A percentile compares a stretch with the other conserved stretches of the same genome.
Conservation (phyloP, 2,888 invertebrate species). For the Drosophila subquinaria region DNA sequence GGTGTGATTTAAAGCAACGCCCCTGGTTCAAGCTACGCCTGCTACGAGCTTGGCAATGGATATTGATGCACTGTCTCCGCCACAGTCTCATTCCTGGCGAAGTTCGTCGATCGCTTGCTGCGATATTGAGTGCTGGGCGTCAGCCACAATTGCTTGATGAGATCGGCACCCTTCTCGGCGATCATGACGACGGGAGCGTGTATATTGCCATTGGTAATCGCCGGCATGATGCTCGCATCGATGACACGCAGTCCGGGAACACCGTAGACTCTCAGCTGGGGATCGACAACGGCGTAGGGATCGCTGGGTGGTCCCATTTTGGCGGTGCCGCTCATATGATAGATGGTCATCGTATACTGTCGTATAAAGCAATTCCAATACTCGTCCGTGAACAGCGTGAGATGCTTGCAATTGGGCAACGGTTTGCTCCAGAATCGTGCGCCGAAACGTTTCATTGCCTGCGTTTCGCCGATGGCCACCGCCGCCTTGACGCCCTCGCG, state of each 20-base stretch:
- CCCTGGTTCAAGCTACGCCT: neutral
- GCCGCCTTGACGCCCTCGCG: slow-evolving; percentile 95
- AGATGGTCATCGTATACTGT: slow-evolving; percentile 95
- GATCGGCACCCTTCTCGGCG: slow-evolving; percentile 93
- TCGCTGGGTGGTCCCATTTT: slow-evolving; percentile 94
- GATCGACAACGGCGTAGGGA: slow-evolving; percentile 93
- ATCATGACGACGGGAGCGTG: slow-evolving; percentile 96
- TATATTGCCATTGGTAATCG: slow-evolving; percentile 94
- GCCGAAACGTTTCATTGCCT: slow-evolving; percentile 92
- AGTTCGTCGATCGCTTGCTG: slow-evolving; percentile 38
- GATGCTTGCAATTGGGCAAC: slow-evolving; percentile 93
- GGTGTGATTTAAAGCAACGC: slow-evolving; percentile 1
- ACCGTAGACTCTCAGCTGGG: slow-evolving; percentile 91
- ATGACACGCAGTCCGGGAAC: slow-evolving; percentile 92
- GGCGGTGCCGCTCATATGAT: slow-evolving; percentile 93
- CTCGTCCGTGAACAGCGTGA: slow-evolving; percentile 92
- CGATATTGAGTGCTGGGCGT: slow-evolving; percentile 64
- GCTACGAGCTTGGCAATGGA: slow-evolving; percentile 69
- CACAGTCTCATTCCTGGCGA: neutral
- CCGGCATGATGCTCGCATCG: slow-evolving; percentile 95
- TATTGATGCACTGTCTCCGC: slow-evolving; percentile 48
- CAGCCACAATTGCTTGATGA: slow-evolving; percentile 91
- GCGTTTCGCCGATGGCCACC: slow-evolving; percentile 92
- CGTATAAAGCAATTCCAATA: slow-evolving; percentile 94
- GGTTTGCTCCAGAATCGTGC: slow-evolving; percentile 91